phyloP scores from a whole-genome alignment of 2,888 invertebrate species.

The Lepidocyrtinus sp. region DNA sequence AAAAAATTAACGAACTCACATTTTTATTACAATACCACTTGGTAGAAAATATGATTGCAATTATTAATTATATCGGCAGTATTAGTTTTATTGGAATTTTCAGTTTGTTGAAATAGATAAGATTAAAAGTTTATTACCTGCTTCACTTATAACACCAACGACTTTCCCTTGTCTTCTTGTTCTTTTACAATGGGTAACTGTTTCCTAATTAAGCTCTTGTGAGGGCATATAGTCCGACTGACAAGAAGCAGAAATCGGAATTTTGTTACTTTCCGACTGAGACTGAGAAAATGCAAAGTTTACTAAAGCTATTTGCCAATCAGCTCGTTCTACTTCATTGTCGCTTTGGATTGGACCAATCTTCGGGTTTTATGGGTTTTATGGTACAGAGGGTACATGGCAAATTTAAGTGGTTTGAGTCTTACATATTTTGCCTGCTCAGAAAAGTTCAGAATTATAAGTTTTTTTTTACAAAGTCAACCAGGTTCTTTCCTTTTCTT shows the following conservation, averaged over 20 bases:
- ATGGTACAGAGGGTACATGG: not conserved
- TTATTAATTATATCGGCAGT: too few relatives aligned
- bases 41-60: too few relatives aligned
- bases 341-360: slow-evolving; percentile 58
- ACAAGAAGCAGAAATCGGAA: not conserved
- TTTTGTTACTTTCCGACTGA: slow-evolving; percentile 53
- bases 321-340: slow-evolving; percentile 47
- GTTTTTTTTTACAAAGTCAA: not conserved
- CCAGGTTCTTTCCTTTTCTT: not conserved
- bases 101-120: too few relatives aligned
- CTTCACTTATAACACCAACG: too few relatives aligned
- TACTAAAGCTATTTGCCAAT: slow-evolving; percentile 46
- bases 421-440: not conserved
- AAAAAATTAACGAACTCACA: too few relatives aligned
- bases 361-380: slow-evolving; percentile 42
- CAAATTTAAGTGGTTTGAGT: not conserved
- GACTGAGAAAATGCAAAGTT: slow-evolving; percentile 48
- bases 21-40: too few relatives aligned
- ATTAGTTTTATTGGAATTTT: too few relatives aligned
- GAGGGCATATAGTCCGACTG: not conserved
- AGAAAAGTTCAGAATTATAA: not conserved
- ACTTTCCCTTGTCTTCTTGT: too few relatives aligned
- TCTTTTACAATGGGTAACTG: too few relatives aligned
- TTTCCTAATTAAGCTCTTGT: too few relatives aligned
- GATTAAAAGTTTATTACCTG: too few relatives aligned